Base-by-base conservation (phyloP, 2,797 vertebrate species). In the Leptoclinus maculatus region DNA sequence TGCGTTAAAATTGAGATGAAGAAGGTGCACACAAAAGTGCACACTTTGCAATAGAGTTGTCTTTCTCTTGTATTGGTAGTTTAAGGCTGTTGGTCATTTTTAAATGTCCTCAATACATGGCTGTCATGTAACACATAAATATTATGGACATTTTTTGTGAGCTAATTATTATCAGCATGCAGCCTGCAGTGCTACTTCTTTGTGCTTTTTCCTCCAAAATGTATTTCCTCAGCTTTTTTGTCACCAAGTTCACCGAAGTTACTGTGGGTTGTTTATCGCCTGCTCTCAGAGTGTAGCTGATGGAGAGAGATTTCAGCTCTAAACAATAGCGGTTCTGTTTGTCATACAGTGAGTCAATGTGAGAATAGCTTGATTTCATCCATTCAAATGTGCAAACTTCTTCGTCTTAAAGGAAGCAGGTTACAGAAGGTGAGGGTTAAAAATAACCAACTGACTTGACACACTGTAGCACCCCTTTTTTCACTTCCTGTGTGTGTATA, bases 401-500 rank as follows among this genome's bases (percentile, higher is more conserved):
- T 56, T 78, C 10, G 25, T 45, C 3, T 41, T 16, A 23, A 23
- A 71, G 59, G 66, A 72, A 73, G 59, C 64, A 13, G 38, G 51
- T 71, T 27, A 19, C n/a, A 32, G 23, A 62, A 54, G 43, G 25
- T 62, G 58, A 69, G n/a, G 16, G n/a, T 64, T 27, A 10, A 5
- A 12, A 14, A 3, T 4, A 38, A 36, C 68, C 34, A 70, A 32
- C 6, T n/a, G 3, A 58, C 32, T 36, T 63, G 34, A 27, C 29
- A 41, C 23, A 39, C 54, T 32, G 34, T 60, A 60, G 16, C 14
- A 47, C 12, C 7, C 29, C 16, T 56, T 34, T 59, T 71, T 34
- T 38, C 49, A 60, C 67, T 82, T 87, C 65, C 82, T 21, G 45
- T 36, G 64, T 70, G 16, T 62, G 19, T 51, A 3, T 41, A 0